These are phyloP conservation scores for Dione vanillae DNA, from an alignment of 2,888 invertebrate genomes.

Conservation along the genomic window DNA sequence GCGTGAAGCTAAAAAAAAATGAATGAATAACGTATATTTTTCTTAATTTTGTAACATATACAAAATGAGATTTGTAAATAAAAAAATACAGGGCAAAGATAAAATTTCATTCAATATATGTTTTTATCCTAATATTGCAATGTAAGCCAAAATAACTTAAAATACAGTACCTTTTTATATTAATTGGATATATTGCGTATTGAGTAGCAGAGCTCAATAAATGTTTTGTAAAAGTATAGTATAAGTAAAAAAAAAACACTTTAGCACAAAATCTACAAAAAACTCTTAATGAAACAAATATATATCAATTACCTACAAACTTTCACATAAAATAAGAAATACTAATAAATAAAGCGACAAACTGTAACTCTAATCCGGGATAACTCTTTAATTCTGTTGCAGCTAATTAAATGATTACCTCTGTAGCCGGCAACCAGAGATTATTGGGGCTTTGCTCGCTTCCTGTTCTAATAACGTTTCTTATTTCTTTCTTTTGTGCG, in stretches of 20 bases:
- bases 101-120: too few relatives aligned
- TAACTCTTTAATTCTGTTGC: slow-evolving; percentile 62
- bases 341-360: slow-evolving; percentile 41
- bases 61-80: too few relatives aligned
- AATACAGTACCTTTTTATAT: too few relatives aligned
- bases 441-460: slow-evolving; percentile 51
- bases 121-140: too few relatives aligned
- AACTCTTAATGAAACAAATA: too few relatives aligned
- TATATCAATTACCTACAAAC: background rate
- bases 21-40: too few relatives aligned
- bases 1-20: too few relatives aligned
- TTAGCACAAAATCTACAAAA: background rate
- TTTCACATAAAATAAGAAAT: slow-evolving; percentile 8
- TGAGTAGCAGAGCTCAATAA: too few relatives aligned
- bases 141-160: too few relatives aligned
- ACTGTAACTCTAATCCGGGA: slow-evolving; percentile 58
- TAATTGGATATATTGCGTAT: too few relatives aligned
- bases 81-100: too few relatives aligned
- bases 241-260: background rate
- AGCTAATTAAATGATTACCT: slow-evolving; percentile 72
- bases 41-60: too few relatives aligned
- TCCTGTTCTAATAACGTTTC: slow-evolving; percentile 39
- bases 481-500: slow-evolving; percentile 3
- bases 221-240: background rate
- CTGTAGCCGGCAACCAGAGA: slow-evolving; percentile 46